phyloP scores from a whole-genome alignment of 2,113 vertebrate species.

The Atlantisia rogersi region DNA sequence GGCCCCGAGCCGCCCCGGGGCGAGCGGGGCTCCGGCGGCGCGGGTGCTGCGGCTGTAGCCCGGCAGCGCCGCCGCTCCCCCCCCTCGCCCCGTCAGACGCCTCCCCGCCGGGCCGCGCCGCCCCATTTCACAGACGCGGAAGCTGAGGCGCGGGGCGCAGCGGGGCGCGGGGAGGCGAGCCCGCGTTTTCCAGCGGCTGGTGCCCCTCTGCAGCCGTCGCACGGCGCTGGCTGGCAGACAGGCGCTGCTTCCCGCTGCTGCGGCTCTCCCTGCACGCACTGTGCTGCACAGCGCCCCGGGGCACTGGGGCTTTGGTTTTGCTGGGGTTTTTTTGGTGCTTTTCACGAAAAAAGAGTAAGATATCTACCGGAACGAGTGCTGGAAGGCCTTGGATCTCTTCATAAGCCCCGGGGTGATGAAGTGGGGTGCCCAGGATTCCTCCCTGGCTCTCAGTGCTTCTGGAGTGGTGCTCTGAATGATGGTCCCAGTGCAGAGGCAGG shows the following conservation, averaged over 20 bases:
- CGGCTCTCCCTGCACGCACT: accelerated
- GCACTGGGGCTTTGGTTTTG: no score
- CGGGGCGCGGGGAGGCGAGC: not conserved
- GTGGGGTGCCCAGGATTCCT: not conserved
- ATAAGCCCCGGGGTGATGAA: accelerated
- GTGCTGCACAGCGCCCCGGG: accelerated
- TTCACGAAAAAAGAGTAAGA: not conserved
- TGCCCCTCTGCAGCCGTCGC: not conserved
- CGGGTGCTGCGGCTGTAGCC: not conserved
- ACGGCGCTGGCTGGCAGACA: not conserved
- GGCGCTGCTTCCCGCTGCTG: not conserved
- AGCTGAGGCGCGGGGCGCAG: not conserved
- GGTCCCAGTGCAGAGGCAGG: no score
- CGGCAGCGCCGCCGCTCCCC: not conserved
- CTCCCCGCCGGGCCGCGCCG: not conserved
- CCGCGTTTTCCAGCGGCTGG: not conserved
- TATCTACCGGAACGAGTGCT: not conserved
- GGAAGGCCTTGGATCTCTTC: not conserved
- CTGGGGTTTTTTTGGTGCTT: no score
- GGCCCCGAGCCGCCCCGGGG: not conserved
- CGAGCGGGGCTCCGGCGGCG: not conserved
- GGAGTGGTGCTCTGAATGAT: accelerated
- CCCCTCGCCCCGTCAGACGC: not conserved
- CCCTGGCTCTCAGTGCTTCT: accelerated
- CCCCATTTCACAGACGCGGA: not conserved